Conservation (phyloP, 1,140 invertebrate species). For the Phortica variegata region DNA sequence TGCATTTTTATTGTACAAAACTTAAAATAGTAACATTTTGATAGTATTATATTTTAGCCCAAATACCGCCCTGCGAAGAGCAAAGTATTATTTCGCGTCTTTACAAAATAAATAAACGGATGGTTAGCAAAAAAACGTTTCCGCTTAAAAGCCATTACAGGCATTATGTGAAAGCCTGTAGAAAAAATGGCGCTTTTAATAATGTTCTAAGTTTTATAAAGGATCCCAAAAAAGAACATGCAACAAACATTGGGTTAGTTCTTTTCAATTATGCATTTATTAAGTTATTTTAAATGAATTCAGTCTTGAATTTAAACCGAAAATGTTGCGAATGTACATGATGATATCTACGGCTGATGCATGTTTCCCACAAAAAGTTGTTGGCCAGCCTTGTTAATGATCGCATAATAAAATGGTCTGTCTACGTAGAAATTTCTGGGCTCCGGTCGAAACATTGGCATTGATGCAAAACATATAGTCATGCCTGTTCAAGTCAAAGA, state of each 20-base stretch:
- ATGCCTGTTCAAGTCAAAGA: slow-evolving; percentile 17
- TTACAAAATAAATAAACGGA: slow-evolving; percentile 32
- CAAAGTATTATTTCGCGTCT: slow-evolving; percentile 14
- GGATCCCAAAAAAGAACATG: too few species aligned
- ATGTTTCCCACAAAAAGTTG: background rate
- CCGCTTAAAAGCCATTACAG: slow-evolving; percentile 23
- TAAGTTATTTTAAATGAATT: too few species aligned
- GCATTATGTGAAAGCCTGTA: slow-evolving; percentile 38
- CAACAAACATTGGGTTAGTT: too few species aligned
- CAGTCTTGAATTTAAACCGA: too few species aligned
- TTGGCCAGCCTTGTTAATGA: slow-evolving; percentile 19
- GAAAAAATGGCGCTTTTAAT: slow-evolving; percentile 11
- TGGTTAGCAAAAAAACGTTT: slow-evolving; percentile 30
- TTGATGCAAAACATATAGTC: slow-evolving; percentile 17
- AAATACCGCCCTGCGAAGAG: slow-evolving; percentile 29
- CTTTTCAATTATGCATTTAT: too few species aligned
- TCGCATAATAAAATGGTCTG: slow-evolving; percentile 31
- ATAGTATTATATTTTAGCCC: too few species aligned
- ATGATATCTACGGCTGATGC: too few species aligned
- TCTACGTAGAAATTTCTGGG: slow-evolving; percentile 23
- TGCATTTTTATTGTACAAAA: too few species aligned
- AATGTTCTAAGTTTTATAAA: slow-evolving; percentile 4
- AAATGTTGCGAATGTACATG: too few species aligned
- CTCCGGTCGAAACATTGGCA: slow-evolving; percentile 25
- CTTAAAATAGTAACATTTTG: too few species aligned